These are phyloP conservation scores for Synanceia verrucosa DNA, from an alignment of 2,797 vertebrate species.

Conservation along the genomic window DNA sequence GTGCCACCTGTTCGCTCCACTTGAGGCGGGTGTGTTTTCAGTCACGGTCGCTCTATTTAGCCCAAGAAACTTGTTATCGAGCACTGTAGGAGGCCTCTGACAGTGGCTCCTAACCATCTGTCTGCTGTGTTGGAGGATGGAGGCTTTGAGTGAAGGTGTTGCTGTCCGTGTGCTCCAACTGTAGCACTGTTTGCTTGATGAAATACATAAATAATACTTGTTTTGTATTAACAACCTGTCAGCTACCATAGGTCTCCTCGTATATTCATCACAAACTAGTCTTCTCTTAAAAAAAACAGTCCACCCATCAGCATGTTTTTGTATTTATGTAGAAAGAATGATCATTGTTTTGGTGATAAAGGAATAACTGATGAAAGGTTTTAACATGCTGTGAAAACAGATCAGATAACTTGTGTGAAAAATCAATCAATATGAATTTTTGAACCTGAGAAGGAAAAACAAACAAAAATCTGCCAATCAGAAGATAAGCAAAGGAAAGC, in stretches of 20 bases:
- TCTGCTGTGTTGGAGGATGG: slow-evolving; percentile 27
- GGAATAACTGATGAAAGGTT: slow-evolving; percentile 5
- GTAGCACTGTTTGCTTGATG: not conserved
- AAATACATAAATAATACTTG: too few species aligned
- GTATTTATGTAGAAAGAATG: not conserved
- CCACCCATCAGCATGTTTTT: not conserved
- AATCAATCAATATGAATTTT: slow-evolving; percentile 30
- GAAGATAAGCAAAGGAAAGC: slow-evolving; percentile 36
- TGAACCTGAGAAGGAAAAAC: slow-evolving; percentile 24
- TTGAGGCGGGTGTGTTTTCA: slow-evolving; percentile 59
- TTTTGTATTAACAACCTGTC: too few species aligned
- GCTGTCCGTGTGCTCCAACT: not conserved
- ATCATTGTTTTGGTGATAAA: not conserved
- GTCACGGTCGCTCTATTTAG: slow-evolving; percentile 45
- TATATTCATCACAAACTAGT: too few species aligned
- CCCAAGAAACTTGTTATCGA: slow-evolving; percentile 59
- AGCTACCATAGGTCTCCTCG: too few species aligned
- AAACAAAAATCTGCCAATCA: slow-evolving; percentile 63
- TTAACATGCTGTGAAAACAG: slow-evolving; percentile 38
- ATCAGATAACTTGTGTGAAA: slow-evolving; percentile 27
- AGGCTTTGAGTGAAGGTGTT: slow-evolving; percentile 41
- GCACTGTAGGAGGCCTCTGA: slow-evolving; percentile 40
- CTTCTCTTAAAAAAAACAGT: too few species aligned
- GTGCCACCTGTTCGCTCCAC: slow-evolving; percentile 69
- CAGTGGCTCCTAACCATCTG: slow-evolving; percentile 57